A percentile compares a stretch with the other conserved stretches of the same genome.
These are phyloP conservation scores for Pangasius larnaudii DNA, from an alignment of 2,797 vertebrate genomes.

Conservation along the genomic window DNA sequence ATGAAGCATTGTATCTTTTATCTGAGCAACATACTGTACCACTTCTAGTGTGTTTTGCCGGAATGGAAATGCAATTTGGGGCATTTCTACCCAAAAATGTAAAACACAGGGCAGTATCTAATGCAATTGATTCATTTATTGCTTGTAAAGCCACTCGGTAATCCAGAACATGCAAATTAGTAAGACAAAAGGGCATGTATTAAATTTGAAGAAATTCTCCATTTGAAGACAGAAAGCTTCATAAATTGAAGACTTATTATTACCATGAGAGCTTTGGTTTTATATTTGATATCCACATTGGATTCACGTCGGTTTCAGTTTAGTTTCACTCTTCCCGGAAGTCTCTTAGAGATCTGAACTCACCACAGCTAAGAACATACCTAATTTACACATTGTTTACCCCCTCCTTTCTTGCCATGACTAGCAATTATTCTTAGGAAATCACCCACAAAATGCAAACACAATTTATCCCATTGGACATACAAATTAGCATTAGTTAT, in stretches of 20 bases:
- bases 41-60: background rate
- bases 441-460: background rate
- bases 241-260: background rate
- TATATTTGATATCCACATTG: background rate
- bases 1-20: background rate
- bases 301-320: background rate
- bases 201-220: background rate
- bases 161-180: background rate
- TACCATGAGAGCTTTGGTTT: background rate
- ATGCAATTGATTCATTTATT: background rate
- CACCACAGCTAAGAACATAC: background rate
- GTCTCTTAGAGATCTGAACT: background rate
- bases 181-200: background rate
- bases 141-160: background rate
- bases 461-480: constrained; percentile 4
- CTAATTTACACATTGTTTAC: constrained; percentile 1
- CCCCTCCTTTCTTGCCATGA: background rate
- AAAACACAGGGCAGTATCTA: background rate
- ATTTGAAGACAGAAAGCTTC: background rate
- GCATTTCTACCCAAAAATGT: background rate
- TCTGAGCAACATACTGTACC: no score
- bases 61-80: background rate
- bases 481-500: constrained; percentile 6
- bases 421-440: background rate
- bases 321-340: background rate